Evolutionary conservation across 2,113 vertebrate species (phyloP).

Genomic region (Papio anubis): DNA sequence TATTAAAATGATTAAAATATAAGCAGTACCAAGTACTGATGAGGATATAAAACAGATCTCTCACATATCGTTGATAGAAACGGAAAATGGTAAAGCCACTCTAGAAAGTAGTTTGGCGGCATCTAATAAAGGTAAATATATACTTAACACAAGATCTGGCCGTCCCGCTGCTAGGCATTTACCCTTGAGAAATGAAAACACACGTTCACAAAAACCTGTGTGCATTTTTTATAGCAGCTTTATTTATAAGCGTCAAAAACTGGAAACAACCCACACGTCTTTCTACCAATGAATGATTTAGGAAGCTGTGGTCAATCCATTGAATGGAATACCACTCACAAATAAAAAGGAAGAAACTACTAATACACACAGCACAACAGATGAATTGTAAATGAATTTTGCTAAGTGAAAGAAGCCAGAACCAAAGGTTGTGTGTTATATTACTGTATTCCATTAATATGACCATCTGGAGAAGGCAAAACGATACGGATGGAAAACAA

Average conservation of each 20-base stretch:
- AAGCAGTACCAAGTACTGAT: neutral
- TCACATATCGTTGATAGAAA: neutral
- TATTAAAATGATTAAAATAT: neutral
- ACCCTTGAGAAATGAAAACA: neutral
- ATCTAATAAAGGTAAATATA: neutral
- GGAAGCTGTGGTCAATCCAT: neutral
- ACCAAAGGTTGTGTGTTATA: neutral
- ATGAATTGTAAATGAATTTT: neutral
- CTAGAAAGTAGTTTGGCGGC: neutral
- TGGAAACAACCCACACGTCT: neutral
- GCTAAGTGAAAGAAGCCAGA: neutral
- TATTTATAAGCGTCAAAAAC: constrained; percentile 14
- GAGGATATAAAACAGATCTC: neutral
- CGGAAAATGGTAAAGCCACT: neutral
- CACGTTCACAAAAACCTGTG: neutral
- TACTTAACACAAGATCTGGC: neutral
- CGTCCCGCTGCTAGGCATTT: neutral
- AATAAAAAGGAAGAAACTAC: neutral
- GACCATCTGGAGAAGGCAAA: neutral
- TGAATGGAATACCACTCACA: neutral
- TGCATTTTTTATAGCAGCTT: neutral
- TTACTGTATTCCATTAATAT: neutral
- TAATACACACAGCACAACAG: neutral
- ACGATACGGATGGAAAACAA: neutral
- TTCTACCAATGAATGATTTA: neutral